A percentile compares a stretch with the other conserved stretches of the same genome.
Evolutionary conservation across 2,888 invertebrate species (phyloP).

Genomic region (Philereme vetulata): DNA sequence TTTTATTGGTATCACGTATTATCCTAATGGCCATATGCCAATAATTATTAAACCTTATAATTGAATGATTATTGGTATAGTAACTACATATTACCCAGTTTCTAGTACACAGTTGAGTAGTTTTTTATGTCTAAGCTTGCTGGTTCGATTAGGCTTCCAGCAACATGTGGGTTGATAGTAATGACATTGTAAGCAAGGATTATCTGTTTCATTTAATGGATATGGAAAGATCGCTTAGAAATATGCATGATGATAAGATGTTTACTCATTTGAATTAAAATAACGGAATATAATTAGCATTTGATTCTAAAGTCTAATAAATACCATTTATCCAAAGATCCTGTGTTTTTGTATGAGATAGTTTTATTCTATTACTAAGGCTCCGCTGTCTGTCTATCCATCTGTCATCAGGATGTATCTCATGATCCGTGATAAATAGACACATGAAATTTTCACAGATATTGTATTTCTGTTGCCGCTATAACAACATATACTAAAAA

Average conservation of each 20-base stretch:
- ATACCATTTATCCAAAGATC: too few relatives aligned
- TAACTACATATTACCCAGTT: conserved; percentile 48
- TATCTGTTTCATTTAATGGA: conserved; percentile 3
- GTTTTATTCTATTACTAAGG: too few relatives aligned
- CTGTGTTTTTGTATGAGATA: too few relatives aligned
- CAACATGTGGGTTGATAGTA: conserved; percentile 14
- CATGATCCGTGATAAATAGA: too few relatives aligned
- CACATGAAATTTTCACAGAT: too few relatives aligned
- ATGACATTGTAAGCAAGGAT: conserved; percentile 14
- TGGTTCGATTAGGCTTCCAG: conserved; percentile 26
- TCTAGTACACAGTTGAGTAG: conserved; percentile 25
- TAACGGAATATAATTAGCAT: too few relatives aligned
- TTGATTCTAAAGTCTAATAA: too few relatives aligned
- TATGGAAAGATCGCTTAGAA: neutral
- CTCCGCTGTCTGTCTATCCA: too few relatives aligned
- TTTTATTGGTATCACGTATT: conserved; percentile 51
- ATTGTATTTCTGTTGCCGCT: too few relatives aligned
- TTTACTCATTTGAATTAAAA: neutral
- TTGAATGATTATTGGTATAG: conserved; percentile 49
- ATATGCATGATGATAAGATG: neutral
- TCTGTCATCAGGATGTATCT: too few relatives aligned
- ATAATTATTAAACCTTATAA: conserved; percentile 63
- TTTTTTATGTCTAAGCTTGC: conserved; percentile 38
- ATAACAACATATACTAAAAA: too few relatives aligned
- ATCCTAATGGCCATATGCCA: conserved; percentile 54